phyloP scores from a whole-genome alignment of 2,113 vertebrate genomes.

The Tragelaphus buxtoni region DNA sequence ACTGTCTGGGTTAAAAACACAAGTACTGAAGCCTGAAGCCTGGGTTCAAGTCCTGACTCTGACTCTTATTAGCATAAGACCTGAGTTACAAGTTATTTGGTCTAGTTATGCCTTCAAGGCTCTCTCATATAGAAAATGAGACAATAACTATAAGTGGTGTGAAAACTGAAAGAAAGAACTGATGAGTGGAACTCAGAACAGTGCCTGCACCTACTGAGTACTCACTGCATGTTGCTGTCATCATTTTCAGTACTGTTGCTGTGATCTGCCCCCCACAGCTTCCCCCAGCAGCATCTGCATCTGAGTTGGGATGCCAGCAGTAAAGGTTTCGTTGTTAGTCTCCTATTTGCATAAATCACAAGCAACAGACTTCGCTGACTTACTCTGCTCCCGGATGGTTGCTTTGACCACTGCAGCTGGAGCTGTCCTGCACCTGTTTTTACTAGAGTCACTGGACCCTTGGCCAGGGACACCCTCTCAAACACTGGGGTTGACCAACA shows the following conservation, averaged over 20 bases:
- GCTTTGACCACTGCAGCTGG: neutral
- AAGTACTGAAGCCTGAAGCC: neutral
- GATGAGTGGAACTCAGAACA: neutral
- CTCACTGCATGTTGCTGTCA: neutral
- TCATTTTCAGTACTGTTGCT: neutral
- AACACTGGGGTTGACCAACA: neutral
- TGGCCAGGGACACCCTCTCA: neutral
- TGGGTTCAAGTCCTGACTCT: neutral
- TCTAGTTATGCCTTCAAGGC: neutral
- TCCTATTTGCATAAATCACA: neutral
- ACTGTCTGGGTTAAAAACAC: neutral
- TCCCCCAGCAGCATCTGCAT: neutral
- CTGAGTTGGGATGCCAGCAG: neutral
- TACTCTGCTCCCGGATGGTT: neutral
- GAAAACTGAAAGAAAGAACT: neutral
- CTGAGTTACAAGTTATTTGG: neutral
- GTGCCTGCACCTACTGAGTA: neutral
- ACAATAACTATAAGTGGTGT: no score
- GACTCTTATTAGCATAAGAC: neutral
- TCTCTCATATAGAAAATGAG: neutral
- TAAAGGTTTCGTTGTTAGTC: neutral
- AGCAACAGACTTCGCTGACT: neutral
- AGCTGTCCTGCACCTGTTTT: neutral
- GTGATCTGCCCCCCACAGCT: neutral
- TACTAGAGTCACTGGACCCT: neutral